phyloP scores from a whole-genome alignment of 1,140 invertebrate genomes.

The Araneus ventricosus region DNA sequence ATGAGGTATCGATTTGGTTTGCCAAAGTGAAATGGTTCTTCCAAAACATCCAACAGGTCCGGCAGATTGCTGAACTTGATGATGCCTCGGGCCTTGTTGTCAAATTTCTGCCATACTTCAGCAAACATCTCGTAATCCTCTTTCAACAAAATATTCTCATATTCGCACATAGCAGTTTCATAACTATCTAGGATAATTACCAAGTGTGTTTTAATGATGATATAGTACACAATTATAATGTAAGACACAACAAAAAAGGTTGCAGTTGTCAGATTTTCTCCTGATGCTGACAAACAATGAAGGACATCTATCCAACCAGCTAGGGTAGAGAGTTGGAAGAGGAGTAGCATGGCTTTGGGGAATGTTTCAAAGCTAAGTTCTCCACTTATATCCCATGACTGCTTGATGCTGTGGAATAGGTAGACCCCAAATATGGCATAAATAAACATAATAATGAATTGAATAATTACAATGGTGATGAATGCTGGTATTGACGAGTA shows the following conservation, averaged over 20 bases:
- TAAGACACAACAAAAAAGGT: slow-evolving; percentile 97
- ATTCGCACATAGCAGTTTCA: slow-evolving; percentile 96
- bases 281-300: slow-evolving; percentile 96
- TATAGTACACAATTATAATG: slow-evolving; percentile 97
- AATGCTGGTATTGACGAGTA: slow-evolving; percentile 98
- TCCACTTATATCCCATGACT: slow-evolving; percentile 93
- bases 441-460: slow-evolving; percentile 99
- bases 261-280: slow-evolving; percentile 88
- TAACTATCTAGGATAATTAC: slow-evolving; percentile 99
- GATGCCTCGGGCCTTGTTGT: slow-evolving; percentile 98
- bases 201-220: slow-evolving; percentile 99
- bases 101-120: slow-evolving; percentile 99
- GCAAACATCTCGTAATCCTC: slow-evolving; percentile 99
- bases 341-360: slow-evolving; percentile 96
- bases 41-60: slow-evolving; percentile 96
- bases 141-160: slow-evolving; percentile 97
- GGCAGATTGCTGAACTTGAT: slow-evolving; percentile 95
- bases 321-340: slow-evolving; percentile 99
- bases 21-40: slow-evolving; percentile 95
- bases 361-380: slow-evolving; percentile 99
- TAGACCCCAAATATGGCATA: slow-evolving; percentile 99
- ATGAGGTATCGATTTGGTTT: slow-evolving; percentile 99
- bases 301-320: slow-evolving; percentile 98
- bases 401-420: slow-evolving; percentile 98
- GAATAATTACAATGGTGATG: slow-evolving; percentile 98